A percentile compares a stretch with the other conserved stretches of the same genome.
Evolutionary conservation across 2,113 vertebrate species (phyloP).

Genomic region (Ibidorhyncha struthersii): DNA sequence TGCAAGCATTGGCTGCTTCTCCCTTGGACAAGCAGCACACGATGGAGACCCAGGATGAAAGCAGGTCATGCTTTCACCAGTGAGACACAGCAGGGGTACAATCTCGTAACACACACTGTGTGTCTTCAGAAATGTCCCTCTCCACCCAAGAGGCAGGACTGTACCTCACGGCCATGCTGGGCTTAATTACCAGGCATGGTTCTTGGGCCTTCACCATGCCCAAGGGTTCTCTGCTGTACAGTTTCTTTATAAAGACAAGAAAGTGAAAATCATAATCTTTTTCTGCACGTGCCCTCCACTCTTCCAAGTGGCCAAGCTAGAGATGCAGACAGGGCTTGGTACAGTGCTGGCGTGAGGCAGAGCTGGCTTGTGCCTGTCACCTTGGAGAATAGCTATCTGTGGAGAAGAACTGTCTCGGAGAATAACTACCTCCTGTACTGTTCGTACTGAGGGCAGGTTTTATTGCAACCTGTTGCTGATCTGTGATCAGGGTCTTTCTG

Average conservation of each 20-base stretch:
- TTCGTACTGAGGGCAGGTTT: neutral
- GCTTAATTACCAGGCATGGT: neutral
- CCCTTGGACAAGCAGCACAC: neutral
- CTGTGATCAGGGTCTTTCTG: neutral
- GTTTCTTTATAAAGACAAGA: neutral
- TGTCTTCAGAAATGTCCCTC: neutral
- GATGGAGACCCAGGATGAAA: neutral
- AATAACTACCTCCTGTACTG: neutral
- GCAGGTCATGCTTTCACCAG: neutral
- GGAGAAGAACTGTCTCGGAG: rapidly evolving
- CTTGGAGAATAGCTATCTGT: neutral
- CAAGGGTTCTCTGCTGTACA: neutral
- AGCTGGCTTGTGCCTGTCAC: neutral
- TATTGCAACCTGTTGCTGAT: neutral
- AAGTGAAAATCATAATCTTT: neutral
- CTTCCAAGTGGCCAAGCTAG: neutral
- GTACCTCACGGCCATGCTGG: neutral
- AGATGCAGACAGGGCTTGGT: neutral
- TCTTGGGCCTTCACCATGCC: neutral
- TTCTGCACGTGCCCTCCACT: neutral
- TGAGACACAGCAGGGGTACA: neutral
- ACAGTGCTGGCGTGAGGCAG: neutral
- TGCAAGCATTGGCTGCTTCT: neutral
- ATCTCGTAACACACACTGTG: no score
- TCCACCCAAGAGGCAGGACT: neutral